Evolutionary conservation across 2,888 invertebrate genomes (phyloP).

Genomic region (Drosophila fungiperda): DNA sequence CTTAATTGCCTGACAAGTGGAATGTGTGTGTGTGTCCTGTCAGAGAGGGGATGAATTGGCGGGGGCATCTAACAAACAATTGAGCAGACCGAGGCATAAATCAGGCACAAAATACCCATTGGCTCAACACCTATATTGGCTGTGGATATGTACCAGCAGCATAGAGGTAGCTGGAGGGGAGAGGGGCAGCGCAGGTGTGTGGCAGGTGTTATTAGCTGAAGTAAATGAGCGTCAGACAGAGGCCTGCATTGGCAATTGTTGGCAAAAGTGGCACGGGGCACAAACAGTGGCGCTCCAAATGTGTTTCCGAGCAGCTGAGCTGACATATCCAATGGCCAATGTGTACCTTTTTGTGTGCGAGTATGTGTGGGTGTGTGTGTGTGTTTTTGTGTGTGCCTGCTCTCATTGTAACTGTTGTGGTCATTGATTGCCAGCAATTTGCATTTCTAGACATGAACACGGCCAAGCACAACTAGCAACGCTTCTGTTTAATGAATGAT

Average conservation of each 20-base stretch:
- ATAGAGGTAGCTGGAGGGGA: not conserved
- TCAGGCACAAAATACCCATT: conserved; percentile 54
- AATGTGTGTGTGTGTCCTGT: conserved; percentile 6
- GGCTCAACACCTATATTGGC: conserved; percentile 58
- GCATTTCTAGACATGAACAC: conserved; percentile 66
- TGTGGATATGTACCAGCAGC: not conserved
- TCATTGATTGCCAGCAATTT: conserved; percentile 61
- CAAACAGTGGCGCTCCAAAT: conserved; percentile 2
- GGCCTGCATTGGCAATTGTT: conserved; percentile 28
- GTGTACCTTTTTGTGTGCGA: not conserved
- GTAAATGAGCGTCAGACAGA: conserved; percentile 38
- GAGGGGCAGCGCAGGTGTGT: not conserved
- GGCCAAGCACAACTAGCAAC: conserved; percentile 12
- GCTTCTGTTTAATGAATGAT: conserved; percentile 43
- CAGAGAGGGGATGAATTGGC: not conserved
- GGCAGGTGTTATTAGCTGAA: conserved; percentile 13
- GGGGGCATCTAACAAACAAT: conserved; percentile 52
- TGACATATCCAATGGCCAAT: conserved; percentile 40
- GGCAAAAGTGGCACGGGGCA: conserved; percentile 5
- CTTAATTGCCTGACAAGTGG: conserved; percentile 64
- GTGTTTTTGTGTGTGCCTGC: conserved; percentile 3
- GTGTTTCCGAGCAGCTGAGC: conserved; percentile 6
- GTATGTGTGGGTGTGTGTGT: not conserved
- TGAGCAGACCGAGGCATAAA: conserved; percentile 55
- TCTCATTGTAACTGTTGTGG: conserved; percentile 46